These are phyloP conservation scores for Sminthurides aquaticus DNA, from an alignment of 2,888 invertebrate species.

Conservation along the genomic window DNA sequence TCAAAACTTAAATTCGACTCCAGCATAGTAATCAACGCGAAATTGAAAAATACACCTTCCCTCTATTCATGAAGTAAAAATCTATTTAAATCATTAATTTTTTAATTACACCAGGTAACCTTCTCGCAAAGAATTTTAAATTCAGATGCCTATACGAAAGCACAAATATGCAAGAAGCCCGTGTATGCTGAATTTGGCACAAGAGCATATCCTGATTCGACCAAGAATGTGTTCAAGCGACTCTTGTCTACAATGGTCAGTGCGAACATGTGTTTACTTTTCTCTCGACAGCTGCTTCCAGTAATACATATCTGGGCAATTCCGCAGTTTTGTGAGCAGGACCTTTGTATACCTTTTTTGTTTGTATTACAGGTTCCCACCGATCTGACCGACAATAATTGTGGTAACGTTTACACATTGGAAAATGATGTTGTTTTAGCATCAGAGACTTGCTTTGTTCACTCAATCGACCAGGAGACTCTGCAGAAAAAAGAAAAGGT, in stretches of 20 bases:
- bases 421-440: constrained; percentile 36
- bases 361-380: constrained; percentile 35
- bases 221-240: constrained; percentile 31
- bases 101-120: constrained; percentile 39
- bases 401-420: constrained; percentile 34
- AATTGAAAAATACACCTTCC: no score
- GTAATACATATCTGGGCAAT: no score
- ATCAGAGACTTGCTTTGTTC: constrained; percentile 40
- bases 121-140: constrained; percentile 47
- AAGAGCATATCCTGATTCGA: constrained; percentile 35
- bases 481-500: constrained; percentile 37
- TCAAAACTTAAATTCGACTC: constrained; percentile 49
- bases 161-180: constrained; percentile 48
- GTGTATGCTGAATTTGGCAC: constrained; percentile 49
- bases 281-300: no score
- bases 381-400: constrained; percentile 41
- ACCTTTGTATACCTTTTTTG: no score
- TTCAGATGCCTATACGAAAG: constrained; percentile 49
- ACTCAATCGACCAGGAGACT: constrained; percentile 35
- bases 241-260: constrained; percentile 32
- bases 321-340: no score
- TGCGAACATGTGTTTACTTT: no score
- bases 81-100: not conserved
- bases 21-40: no score
- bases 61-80: no score